Base-by-base conservation (phyloP, 2,113 vertebrate genomes). In the Aix galericulata region DNA sequence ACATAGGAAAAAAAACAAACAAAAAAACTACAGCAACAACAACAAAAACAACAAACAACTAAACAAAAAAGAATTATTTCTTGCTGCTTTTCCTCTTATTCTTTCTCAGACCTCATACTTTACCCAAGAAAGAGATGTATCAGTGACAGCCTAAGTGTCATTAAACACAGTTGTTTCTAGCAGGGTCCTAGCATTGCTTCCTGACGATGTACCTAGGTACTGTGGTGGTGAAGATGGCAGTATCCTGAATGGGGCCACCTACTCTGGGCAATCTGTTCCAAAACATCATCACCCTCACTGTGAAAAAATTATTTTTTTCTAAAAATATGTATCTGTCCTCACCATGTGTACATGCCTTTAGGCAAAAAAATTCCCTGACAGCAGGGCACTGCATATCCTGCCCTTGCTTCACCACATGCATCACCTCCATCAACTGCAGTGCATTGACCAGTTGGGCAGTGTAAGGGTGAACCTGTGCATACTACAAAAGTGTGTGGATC, bases 391-490 rank as follows among this genome's bases (percentile, higher is more conserved):
- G 17, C 22, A 15, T 23, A 52, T 29, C 34, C 22, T 2, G 1
- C 27, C 52, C 18, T 50, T 6, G 1, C 34, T 84, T 8, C 13
- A 31, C n/a, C 34, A 14, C 4, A 5, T 56, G 36, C 36, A 63
- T 27, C 25, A 18, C 36, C 32, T 84, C 6, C 13, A 23, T 34
- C 27, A 14, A 4, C 12, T 56, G 13, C 34, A 29, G 52, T 10
- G 6, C n/a, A 18, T 26, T 32, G 17, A 18, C 11, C 0, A 1
- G 29, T 20, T 13, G 17, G 26, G 12, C 25, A 81, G 25, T 1
- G 0, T 22, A 67, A 67, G 29, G 16, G 34, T 15, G 46, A 59
- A 48, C 9, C 5, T 23, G 7, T 64, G 32, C 25, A 66, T 6
- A 1, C 13, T 38, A 21, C 11, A 21, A 5, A 11, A 42, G 12